Evolutionary conservation across 2,113 vertebrate species (phyloP).

Genomic region (Alligator mississippiensis): DNA sequence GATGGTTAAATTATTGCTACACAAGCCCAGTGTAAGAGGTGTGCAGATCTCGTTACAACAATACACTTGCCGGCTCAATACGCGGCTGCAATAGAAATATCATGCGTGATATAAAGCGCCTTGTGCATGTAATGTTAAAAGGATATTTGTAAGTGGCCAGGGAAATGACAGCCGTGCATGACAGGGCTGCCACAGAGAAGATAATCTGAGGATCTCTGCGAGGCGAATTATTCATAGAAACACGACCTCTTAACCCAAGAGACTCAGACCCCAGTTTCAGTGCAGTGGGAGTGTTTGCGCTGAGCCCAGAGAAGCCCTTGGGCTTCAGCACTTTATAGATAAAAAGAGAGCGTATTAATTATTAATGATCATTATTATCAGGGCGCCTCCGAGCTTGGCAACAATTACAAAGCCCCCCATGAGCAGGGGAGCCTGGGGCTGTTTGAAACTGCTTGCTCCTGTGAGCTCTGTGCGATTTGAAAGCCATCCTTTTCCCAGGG

Average conservation of each 20-base stretch:
- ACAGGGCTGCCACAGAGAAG: background rate
- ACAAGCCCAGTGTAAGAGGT: conserved; percentile 55
- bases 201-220: background rate
- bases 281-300: background rate
- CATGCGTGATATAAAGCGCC: conserved; percentile 29
- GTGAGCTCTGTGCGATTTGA: background rate
- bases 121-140: conserved; percentile 12
- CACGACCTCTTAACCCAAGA: background rate
- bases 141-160: conserved; percentile 42
- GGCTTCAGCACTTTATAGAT: background rate
- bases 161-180: background rate
- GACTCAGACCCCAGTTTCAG: background rate
- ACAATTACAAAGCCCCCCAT: background rate
- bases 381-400: background rate
- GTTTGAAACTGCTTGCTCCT: background rate
- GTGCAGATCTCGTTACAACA: conserved; percentile 63
- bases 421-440: background rate
- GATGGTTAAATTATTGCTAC: conserved; percentile 59
- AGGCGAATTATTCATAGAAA: background rate
- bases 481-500: background rate
- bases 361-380: background rate
- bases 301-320: background rate
- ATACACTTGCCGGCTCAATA: conserved; percentile 59
- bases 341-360: fast-evolving
- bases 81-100: conserved; percentile 48